Evolutionary conservation across 37 sponge, comb jelly and placozoan genomes (phyloP).

Genomic region (Crambe crambe): DNA sequence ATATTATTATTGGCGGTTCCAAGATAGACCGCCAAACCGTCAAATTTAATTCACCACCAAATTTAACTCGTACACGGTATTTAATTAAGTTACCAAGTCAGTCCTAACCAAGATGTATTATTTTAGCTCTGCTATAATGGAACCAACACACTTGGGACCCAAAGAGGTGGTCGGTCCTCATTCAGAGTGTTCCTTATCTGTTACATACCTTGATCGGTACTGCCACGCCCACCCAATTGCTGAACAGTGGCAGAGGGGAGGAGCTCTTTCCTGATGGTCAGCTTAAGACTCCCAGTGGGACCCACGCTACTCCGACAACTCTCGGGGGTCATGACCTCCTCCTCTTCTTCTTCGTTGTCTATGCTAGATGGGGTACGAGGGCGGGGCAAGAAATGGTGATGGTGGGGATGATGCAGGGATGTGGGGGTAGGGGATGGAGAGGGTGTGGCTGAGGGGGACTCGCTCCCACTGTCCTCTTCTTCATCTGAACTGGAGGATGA

Average conservation of each 20-base stretch:
- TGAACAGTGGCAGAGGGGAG: conserved; percentile 1
- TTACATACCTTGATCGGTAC: too few relatives aligned
- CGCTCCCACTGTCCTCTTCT: conserved; percentile 17
- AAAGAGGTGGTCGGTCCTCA: too few relatives aligned
- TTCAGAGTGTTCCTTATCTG: too few relatives aligned
- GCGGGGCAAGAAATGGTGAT: not conserved
- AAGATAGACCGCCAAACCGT: too few relatives aligned
- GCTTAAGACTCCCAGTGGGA: conserved; percentile 5
- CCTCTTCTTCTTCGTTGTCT: conserved; percentile 13
- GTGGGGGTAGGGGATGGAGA: conserved; percentile 4
- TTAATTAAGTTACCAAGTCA: too few relatives aligned
- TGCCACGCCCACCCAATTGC: not conserved
- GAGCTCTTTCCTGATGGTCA: conserved; percentile 31
- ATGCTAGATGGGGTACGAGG: conserved; percentile 16
- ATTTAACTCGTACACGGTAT: too few relatives aligned
- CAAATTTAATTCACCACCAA: too few relatives aligned
- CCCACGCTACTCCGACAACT: not conserved
- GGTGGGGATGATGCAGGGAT: not conserved
- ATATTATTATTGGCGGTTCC: too few relatives aligned
- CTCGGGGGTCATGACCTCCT: not conserved
- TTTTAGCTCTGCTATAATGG: too few relatives aligned
- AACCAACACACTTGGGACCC: too few relatives aligned
- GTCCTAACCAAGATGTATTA: too few relatives aligned
- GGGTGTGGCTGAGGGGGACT: not conserved
- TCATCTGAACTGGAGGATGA: conserved; percentile 20